These are phyloP conservation scores for Nixonia krombeini DNA, from an alignment of 1,140 invertebrate species.

Conservation along the genomic window DNA sequence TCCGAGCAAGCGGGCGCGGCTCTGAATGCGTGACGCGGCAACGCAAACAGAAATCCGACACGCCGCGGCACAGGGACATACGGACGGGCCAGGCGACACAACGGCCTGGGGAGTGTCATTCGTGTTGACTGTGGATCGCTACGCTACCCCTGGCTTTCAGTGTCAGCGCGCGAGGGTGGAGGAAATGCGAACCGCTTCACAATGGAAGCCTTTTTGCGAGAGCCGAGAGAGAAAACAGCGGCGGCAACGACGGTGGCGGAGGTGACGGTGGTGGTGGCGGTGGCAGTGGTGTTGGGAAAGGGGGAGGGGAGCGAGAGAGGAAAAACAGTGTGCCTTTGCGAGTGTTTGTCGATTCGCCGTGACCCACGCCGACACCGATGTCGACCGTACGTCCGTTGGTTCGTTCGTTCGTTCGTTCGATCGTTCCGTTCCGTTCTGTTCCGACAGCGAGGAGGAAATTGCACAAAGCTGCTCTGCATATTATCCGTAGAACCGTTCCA, in stretches of 20 bases:
- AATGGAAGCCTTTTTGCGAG: constrained; percentile 53
- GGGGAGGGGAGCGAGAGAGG: too few species aligned
- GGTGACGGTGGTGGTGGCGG: too few species aligned
- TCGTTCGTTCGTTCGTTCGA: constrained; percentile 1
- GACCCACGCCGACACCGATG: background rate
- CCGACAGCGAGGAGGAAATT: background rate
- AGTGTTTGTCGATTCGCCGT: background rate
- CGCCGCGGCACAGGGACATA: constrained; percentile 45
- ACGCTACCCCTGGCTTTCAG: constrained; percentile 56
- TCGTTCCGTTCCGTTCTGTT: background rate
- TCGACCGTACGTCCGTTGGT: background rate
- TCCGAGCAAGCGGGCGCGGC: constrained; percentile 52
- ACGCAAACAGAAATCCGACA: constrained; percentile 66
- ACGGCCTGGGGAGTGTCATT: constrained; percentile 45
- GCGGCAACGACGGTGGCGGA: too few species aligned
- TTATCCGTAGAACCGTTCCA: background rate
- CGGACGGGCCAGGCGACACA: constrained; percentile 40
- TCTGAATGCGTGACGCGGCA: constrained; percentile 59
- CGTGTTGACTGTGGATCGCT: constrained; percentile 59
- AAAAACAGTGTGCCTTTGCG: background rate
- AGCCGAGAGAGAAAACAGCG: constrained; percentile 22
- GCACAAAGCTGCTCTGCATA: background rate
- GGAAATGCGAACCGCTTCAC: constrained; percentile 59
- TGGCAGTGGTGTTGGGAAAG: too few species aligned
- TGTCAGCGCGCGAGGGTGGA: constrained; percentile 52